Percentiles rank a stretch among this genome's conserved stretches.
These are phyloP conservation scores for Malurus melanocephalus DNA, from an alignment of 2,113 vertebrate genomes.

Conservation along the genomic window DNA sequence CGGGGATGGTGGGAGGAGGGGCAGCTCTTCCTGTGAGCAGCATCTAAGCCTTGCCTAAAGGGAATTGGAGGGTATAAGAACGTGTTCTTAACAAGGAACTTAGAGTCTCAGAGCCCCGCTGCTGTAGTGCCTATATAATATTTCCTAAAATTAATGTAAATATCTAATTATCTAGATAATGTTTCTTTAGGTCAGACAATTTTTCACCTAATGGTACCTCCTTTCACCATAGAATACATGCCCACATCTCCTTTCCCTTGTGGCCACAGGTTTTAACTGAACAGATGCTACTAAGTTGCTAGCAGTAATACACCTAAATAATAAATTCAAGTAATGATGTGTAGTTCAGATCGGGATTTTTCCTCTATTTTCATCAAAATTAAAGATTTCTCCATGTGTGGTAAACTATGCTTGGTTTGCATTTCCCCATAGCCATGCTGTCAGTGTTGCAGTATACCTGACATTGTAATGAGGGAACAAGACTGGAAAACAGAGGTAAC, in stretches of 20 bases:
- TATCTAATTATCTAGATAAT: neutral
- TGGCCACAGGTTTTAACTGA: neutral
- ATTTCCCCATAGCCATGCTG: neutral
- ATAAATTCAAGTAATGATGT: neutral
- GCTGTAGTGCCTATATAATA: neutral
- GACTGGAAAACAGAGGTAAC: neutral
- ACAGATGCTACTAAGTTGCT: neutral
- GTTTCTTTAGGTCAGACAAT: neutral
- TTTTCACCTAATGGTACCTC: neutral
- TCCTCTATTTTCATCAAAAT: neutral
- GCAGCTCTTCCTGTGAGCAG: neutral
- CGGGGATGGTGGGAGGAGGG: neutral
- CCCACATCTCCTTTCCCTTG: neutral
- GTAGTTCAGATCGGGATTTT: neutral
- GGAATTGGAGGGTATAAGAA: accelerated
- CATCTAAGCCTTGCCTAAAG: neutral
- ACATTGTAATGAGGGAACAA: neutral
- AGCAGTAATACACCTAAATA: neutral
- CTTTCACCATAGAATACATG: neutral
- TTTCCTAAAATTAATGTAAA: neutral
- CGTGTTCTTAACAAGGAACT: neutral
- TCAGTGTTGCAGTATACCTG: neutral
- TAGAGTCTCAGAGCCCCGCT: neutral
- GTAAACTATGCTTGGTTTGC: neutral
- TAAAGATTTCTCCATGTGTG: neutral